These are phyloP conservation scores for Euschistus heros DNA, from an alignment of 1,140 invertebrate genomes.

Conservation along the genomic window DNA sequence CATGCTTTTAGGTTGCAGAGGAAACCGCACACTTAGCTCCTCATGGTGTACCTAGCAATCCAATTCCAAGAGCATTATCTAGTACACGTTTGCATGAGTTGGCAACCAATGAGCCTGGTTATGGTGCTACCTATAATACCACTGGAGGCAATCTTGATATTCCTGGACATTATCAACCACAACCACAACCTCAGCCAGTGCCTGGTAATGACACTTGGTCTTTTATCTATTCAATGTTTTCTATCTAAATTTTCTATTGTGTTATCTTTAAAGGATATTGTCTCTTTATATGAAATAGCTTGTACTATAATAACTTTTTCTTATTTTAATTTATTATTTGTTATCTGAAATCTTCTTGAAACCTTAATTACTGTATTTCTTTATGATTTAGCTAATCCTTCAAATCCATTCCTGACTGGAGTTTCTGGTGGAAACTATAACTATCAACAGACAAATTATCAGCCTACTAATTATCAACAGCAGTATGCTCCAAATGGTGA, in stretches of 20 bases:
- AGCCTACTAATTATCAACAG: background rate
- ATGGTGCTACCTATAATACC: constrained; percentile 58
- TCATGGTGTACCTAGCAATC: constrained; percentile 91
- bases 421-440: constrained; percentile 28
- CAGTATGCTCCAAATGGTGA: constrained; percentile 22
- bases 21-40: constrained; percentile 82
- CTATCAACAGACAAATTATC: background rate
- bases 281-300: background rate
- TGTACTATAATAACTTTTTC: background rate
- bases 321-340: background rate
- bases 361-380: background rate
- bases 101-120: constrained; percentile 48
- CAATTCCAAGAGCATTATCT: constrained; percentile 77
- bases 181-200: background rate
- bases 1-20: constrained; percentile 52
- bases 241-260: background rate
- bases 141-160: constrained; percentile 51
- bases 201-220: background rate
- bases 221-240: background rate
- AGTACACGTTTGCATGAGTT: constrained; percentile 67
- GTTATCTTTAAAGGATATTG: background rate
- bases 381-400: constrained; percentile 17
- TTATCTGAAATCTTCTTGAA: background rate
- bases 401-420: constrained; percentile 31
- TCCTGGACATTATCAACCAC: constrained; percentile 38